Percentiles rank a stretch among this genome's conserved stretches.
phyloP scores from a whole-genome alignment of 2,113 vertebrate species.

The Emydocephalus ijimae region DNA sequence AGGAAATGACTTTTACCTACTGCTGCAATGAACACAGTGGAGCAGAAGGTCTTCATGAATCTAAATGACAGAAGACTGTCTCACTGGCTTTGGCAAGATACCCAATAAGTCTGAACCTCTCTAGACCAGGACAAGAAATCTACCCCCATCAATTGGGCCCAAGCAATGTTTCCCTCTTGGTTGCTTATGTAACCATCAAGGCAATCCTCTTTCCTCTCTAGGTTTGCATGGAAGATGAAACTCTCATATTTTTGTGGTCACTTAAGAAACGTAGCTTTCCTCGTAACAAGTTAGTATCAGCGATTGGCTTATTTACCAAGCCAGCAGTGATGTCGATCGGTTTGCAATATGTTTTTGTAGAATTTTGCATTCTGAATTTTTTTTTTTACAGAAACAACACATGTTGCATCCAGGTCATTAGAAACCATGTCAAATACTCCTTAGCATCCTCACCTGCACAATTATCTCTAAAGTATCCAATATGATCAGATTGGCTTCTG shows the following conservation, averaged over 20 bases:
- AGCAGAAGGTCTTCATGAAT: neutral
- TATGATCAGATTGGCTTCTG: conserved; percentile 95
- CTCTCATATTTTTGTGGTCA: neutral
- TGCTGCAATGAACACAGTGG: neutral
- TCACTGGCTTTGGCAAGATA: neutral
- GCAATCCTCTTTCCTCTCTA: neutral
- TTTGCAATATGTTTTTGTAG: neutral
- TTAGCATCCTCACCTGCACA: conserved; percentile 82
- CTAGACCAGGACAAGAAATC: neutral
- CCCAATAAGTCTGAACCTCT: neutral
- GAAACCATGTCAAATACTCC: neutral
- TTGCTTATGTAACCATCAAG: neutral
- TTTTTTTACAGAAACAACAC: neutral
- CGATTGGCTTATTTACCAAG: neutral
- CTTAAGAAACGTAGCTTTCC: neutral
- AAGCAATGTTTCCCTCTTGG: neutral
- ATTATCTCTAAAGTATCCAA: conserved; percentile 94
- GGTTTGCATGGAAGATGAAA: neutral
- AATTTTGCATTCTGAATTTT: neutral
- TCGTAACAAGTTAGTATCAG: neutral
- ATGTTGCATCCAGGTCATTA: neutral
- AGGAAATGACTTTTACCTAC: neutral
- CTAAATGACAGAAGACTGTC: neutral
- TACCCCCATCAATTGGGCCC: neutral
- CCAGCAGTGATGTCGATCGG: neutral